Base-by-base conservation (phyloP, 2,797 vertebrate species). In the Erethizon dorsatum region DNA sequence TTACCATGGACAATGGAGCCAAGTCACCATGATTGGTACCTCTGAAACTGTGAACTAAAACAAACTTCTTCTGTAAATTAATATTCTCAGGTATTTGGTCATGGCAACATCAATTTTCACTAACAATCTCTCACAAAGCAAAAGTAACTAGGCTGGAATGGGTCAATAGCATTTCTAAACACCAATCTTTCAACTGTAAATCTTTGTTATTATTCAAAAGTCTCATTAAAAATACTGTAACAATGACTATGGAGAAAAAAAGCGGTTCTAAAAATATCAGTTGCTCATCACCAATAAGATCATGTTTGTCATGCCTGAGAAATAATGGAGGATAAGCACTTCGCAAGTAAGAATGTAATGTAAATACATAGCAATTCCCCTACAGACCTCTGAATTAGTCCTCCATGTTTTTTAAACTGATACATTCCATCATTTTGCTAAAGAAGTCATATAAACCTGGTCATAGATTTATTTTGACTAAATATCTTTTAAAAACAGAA, bases 281-380 rank as follows among this genome's bases (percentile, higher is more conserved):
- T 31, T 83, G 24, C 73, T 90, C 22, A n/a, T 79, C 52, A 59
- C n/a, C 52, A 28, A 9, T 28, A 69, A 95, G 47, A 14, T 75
- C 24, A 65, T 65, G 24, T 33, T 63, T 95, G 37, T 94, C 57
- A 45, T 22, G 13, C 75, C 57, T 82, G 61, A 92, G 73, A 95
- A 87, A 90, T 15, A 71, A 75, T 15, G 83, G 82, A 92, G 67
- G 22, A 83, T 54, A 59, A 3, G 7, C 14, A 50, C 54, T 95
- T 88, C 63, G 71, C 92, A 95, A 77, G 88, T 95, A 77, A 85
- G 88, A 95, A 77, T 61, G 14, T 52, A 83, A 87, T n/a, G 50
- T 18, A 78, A 83, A 83, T 33, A 31, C 11, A 56, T 17, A 91
- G 73, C 52, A 45, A 75, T 63, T 83, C 37, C 86, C 47, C 37